Conservation (phyloP, 2,888 invertebrate genomes). For the Dolichopus griseipennis region DNA sequence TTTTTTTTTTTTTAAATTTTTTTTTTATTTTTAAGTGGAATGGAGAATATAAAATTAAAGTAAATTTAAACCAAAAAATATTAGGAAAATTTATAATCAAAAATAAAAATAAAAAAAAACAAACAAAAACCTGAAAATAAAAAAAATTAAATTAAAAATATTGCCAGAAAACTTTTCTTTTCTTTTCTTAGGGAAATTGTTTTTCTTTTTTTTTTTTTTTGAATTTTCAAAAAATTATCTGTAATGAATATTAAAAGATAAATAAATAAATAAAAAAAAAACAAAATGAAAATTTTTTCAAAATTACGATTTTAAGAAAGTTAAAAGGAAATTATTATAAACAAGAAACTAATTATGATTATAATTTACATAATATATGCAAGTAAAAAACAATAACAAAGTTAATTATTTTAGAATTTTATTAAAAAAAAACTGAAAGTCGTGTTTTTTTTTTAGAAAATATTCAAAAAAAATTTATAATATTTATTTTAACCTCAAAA, state of each 20-base stretch:
- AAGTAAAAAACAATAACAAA: not conserved
- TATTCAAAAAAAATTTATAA: no score
- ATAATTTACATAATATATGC: not conserved
- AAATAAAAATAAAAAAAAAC: not conserved
- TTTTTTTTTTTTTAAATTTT: not conserved
- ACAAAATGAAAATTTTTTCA: not conserved
- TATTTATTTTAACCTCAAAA: no score
- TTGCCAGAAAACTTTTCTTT: not conserved
- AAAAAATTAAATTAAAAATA: not conserved
- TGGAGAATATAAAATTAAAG: not conserved
- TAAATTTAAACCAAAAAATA: not conserved
- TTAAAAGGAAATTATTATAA: not conserved
- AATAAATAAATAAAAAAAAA: not conserved
- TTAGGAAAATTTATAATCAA: not conserved
- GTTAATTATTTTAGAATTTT: not conserved
- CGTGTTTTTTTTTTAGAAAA: no score
- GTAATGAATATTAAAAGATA: constrained; percentile 6
- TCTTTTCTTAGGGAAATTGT: not conserved
- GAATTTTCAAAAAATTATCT: not conserved
- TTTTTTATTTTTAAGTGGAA: not conserved
- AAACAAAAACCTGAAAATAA: no score
- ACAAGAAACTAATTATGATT: not conserved
- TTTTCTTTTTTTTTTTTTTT: not conserved
- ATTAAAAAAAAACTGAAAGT: not conserved
- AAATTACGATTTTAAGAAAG: not conserved